These are phyloP conservation scores for Melipona bicolor DNA, from an alignment of 2,888 invertebrate species.

Conservation along the genomic window DNA sequence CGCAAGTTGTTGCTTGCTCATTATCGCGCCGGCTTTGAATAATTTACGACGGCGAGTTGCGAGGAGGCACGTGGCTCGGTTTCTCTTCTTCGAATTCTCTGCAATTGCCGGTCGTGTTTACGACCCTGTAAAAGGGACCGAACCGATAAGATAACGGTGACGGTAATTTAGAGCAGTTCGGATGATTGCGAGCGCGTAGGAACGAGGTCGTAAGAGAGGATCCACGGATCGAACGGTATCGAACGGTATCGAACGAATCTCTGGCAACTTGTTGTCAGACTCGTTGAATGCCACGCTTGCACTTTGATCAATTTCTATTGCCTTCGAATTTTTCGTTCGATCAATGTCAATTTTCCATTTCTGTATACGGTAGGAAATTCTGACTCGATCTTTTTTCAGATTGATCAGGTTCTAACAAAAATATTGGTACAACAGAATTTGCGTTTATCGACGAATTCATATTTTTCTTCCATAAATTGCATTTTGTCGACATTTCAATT, in stretches of 20 bases:
- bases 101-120: constrained; percentile 36
- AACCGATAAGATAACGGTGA: constrained; percentile 45
- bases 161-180: constrained; percentile 49
- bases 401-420: too few relatives aligned
- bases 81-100: constrained; percentile 6
- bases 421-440: too few relatives aligned
- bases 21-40: constrained; percentile 38
- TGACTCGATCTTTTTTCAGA: too few relatives aligned
- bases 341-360: too few relatives aligned
- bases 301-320: background rate
- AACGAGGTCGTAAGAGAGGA: background rate
- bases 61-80: constrained; percentile 33
- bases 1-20: constrained; percentile 47
- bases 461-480: too few relatives aligned
- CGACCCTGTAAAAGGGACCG: constrained; percentile 42
- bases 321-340: background rate
- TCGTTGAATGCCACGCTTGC: too few relatives aligned
- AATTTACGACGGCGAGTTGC: constrained; percentile 34
- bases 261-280: too few relatives aligned
- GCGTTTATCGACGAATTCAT: too few relatives aligned
- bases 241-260: background rate
- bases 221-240: background rate
- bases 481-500: too few relatives aligned
- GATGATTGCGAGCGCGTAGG: constrained; percentile 24
- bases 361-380: too few relatives aligned